Evolutionary conservation across 2,113 vertebrate genomes (phyloP).

Genomic region (Electrona antarctica): DNA sequence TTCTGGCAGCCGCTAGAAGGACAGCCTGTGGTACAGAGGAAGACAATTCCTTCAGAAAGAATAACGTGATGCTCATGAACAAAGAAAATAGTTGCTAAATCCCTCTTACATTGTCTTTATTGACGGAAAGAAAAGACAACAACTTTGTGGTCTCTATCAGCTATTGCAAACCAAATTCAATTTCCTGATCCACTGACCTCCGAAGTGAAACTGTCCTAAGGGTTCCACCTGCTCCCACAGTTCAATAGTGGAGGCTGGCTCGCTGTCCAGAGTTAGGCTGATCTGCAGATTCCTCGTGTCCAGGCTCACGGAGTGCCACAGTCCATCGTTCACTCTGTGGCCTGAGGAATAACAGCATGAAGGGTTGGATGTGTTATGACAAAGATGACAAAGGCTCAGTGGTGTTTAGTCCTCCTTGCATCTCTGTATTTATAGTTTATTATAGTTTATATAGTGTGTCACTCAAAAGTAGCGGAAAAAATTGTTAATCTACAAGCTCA

Average conservation of each 20-base stretch:
- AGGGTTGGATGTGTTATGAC: too few species aligned
- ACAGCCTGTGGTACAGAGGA: conserved; percentile 81
- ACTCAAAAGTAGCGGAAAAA: too few species aligned
- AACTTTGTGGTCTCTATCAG: too few species aligned
- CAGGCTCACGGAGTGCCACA: conserved; percentile 92
- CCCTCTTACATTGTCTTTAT: too few species aligned
- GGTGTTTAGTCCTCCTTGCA: too few species aligned
- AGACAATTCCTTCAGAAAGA: background rate
- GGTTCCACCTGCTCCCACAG: conserved; percentile 84
- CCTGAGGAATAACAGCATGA: conserved; percentile 71
- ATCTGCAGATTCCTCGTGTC: conserved; percentile 85
- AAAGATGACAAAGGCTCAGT: too few species aligned
- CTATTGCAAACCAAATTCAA: background rate
- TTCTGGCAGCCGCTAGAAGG: conserved; percentile 84
- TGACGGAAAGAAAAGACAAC: too few species aligned
- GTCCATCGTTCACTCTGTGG: conserved; percentile 86
- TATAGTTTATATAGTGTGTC: too few species aligned
- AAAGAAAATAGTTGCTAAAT: too few species aligned
- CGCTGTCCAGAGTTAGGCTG: conserved; percentile 84
- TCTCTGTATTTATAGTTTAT: too few species aligned
- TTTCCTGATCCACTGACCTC: conserved; percentile 79
- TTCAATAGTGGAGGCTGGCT: conserved; percentile 79
- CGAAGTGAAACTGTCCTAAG: conserved; percentile 87
- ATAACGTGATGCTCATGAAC: too few species aligned
- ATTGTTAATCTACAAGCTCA: too few species aligned